phyloP scores from a whole-genome alignment of 2,113 vertebrate genomes.

The Sinocyclocheilus rhinocerous region DNA sequence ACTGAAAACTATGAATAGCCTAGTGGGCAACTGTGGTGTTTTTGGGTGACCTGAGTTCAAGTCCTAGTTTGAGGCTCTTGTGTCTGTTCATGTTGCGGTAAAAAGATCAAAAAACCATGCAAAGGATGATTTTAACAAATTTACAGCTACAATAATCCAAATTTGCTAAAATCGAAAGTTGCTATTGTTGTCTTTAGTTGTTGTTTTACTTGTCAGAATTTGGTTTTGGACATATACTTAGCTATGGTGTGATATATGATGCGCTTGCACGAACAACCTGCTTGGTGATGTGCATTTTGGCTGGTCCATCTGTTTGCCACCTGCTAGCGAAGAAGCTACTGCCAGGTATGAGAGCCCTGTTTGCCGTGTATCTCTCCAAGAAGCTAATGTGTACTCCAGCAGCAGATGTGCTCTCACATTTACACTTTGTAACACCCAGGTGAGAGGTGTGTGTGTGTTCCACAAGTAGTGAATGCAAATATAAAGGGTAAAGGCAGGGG shows the following conservation, averaged over 20 bases:
- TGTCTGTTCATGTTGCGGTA: neutral
- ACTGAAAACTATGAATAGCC: neutral
- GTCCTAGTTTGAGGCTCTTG: neutral
- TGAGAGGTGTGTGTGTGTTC: slow-evolving; percentile 3
- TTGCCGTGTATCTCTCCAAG: slow-evolving; percentile 28
- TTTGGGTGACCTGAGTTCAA: neutral
- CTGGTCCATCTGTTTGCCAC: slow-evolving; percentile 21
- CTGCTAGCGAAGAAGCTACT: slow-evolving; percentile 20
- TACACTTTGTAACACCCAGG: slow-evolving; percentile 12
- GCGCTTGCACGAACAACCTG: neutral
- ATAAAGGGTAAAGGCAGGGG: slow-evolving; percentile 20
- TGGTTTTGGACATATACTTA: neutral
- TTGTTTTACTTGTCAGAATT: neutral
- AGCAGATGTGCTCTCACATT: slow-evolving; percentile 56
- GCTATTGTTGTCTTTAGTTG: neutral
- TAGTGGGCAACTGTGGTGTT: neutral
- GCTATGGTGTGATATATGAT: neutral
- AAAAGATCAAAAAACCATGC: too few species aligned
- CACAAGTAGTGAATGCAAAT: neutral
- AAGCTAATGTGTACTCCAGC: slow-evolving; percentile 54
- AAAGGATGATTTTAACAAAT: too few species aligned
- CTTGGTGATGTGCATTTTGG: neutral
- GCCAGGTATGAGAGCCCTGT: slow-evolving; percentile 50
- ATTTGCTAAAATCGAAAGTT: too few species aligned
- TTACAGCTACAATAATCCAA: too few species aligned